Percentiles rank a stretch among this genome's conserved stretches.
phyloP scores from a whole-genome alignment of 2,797 vertebrate genomes.

The Crenuchus spilurus region DNA sequence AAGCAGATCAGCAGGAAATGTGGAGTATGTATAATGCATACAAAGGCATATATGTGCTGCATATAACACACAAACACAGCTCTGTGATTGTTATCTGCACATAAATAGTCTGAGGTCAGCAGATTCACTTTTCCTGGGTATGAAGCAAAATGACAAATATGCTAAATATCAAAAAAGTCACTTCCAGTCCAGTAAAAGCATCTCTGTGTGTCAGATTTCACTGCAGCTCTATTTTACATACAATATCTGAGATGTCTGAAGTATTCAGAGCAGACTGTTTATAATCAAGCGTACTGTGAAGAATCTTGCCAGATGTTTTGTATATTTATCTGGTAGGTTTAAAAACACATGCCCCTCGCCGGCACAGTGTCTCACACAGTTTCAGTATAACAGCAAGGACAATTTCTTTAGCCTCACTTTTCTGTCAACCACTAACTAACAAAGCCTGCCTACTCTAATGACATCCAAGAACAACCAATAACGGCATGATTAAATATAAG shows the following conservation, averaged over 20 bases:
- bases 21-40: no score
- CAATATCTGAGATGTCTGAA: neutral
- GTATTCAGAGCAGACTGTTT: neutral
- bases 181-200: no score
- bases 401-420: neutral
- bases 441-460: conserved; percentile 26
- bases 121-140: no score
- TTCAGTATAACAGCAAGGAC: conserved; percentile 1
- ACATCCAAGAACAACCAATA: conserved; percentile 27
- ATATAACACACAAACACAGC: no score
- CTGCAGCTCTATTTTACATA: neutral
- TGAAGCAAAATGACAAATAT: no score
- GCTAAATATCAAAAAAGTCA: no score
- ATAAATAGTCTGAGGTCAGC: no score
- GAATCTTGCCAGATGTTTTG: neutral
- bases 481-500: conserved; percentile 54
- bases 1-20: no score
- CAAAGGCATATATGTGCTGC: no score
- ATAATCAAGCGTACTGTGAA: neutral
- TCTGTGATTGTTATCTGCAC: no score
- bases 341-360: neutral
- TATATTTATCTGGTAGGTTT: neutral
- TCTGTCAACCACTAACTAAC: conserved; percentile 16
- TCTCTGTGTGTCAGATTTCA: neutral
- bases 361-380: neutral